These are phyloP conservation scores for Fregata magnificens DNA, from an alignment of 2,113 vertebrate genomes.

Conservation along the genomic window DNA sequence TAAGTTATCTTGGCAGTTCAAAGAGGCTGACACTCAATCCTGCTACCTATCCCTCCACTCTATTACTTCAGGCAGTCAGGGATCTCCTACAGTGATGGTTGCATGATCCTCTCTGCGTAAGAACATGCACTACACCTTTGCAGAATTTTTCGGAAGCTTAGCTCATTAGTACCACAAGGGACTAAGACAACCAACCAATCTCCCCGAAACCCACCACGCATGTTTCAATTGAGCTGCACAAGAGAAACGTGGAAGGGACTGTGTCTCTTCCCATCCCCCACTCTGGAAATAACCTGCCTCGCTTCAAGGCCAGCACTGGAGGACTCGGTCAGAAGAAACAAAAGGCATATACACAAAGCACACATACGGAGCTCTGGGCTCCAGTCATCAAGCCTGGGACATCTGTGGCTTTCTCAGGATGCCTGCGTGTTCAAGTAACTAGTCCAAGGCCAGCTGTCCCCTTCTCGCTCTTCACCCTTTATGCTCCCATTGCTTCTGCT, in stretches of 20 bases:
- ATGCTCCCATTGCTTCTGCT: background rate
- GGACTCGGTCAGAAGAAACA: background rate
- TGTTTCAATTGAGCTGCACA: background rate
- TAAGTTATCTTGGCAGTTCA: background rate
- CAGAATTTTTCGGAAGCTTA: background rate
- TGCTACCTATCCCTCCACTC: background rate
- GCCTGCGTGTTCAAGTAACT: background rate
- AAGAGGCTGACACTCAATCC: background rate
- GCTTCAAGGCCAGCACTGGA: background rate
- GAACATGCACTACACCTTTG: background rate
- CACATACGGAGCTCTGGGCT: background rate
- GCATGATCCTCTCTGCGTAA: background rate
- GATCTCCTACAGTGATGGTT: background rate
- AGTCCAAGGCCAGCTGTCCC: slow-evolving; percentile 18
- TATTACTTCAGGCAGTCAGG: background rate
- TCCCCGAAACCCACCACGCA: background rate
- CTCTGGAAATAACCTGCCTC: background rate
- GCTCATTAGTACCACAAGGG: background rate
- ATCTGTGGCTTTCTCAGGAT: slow-evolving; percentile 37
- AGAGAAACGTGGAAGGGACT: background rate
- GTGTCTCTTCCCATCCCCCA: background rate
- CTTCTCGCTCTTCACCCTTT: background rate
- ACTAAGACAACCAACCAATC: background rate
- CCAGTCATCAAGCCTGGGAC: background rate
- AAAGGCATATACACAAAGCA: background rate